These are phyloP conservation scores for Piprites chloris DNA, from an alignment of 2,113 vertebrate genomes.

Conservation along the genomic window DNA sequence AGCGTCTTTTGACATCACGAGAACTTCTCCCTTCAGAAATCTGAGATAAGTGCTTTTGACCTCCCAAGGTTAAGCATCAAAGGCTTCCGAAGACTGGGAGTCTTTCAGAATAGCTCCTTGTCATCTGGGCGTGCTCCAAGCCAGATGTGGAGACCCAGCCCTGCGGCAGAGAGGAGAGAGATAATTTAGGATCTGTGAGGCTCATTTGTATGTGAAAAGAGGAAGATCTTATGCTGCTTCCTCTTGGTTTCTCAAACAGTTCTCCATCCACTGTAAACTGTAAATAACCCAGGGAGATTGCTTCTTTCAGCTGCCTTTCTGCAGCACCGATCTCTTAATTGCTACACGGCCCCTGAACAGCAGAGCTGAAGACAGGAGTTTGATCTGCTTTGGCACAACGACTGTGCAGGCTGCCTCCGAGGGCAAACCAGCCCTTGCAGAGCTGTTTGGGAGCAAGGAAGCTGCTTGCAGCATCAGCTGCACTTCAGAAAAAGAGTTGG, in stretches of 20 bases:
- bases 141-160: conserved; percentile 49
- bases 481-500: background rate
- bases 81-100: background rate
- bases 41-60: conserved; percentile 27
- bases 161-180: conserved; percentile 24
- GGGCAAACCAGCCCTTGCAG: background rate
- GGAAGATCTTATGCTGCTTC: conserved; percentile 12
- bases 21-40: background rate
- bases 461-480: background rate
- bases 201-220: conserved; percentile 58
- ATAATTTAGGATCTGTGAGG: conserved; percentile 27
- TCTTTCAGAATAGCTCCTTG: conserved; percentile 10
- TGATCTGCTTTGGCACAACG: background rate
- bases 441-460: background rate
- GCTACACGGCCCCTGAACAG: background rate
- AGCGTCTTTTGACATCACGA: background rate
- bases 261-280: conserved; percentile 17
- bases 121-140: background rate
- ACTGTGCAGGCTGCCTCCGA: background rate
- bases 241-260: conserved; percentile 33
- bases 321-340: background rate
- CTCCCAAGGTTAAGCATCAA: conserved; percentile 36
- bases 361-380: background rate
- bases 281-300: conserved; percentile 32
- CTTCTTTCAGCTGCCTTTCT: conserved; percentile 21